Base-by-base conservation (phyloP, 2,888 invertebrate genomes). In the Cephus pygmeus region DNA sequence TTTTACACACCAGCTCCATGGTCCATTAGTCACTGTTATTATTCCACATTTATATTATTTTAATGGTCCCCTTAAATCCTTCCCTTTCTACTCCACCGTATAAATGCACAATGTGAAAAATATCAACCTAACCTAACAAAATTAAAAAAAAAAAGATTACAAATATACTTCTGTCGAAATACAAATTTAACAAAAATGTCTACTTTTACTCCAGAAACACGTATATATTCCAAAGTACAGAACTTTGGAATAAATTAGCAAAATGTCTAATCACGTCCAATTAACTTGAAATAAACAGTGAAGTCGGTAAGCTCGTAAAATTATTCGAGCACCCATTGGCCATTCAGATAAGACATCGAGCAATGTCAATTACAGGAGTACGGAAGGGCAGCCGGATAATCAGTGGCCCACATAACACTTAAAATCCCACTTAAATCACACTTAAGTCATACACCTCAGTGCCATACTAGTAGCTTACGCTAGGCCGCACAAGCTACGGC, bases 331-430 rank as follows among this genome's bases (percentile, higher is more conserved):
- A 76, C 75, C 69, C 11, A 15, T 33, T 80, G 79, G 83, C 81
- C 81, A 83, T 85, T 84, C 82, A 83, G 85, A 85, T 86, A 85
- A 85, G 82, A 79, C 79, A 83, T 84, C 81, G 81, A 79, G 76
- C 79, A 81, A 87, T 85, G 85, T 87, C 86, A 88, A 87, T 88
- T 87, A 87, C 83, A 71, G 69, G 79, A 81, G 75, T 30, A 68
- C 69, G 23, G 69, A 34, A 68, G 76, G 82, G 83, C 76, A 31
- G 81, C 71, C 77, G 83, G 81, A 79, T 86, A 87, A 87, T 88
- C 82, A 83, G 82, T 86, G 87, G 85, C 85, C 86, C 86, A 88
- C 85, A 87, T 88, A 86, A 87, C 83, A 85, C 84, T 86, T 83
- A 84, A 56, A 82, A 75, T 83, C 73, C 81, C 82, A 86, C 84